Evolutionary conservation across 2,888 invertebrate species (phyloP), one percentile per base, ranked within the genome.

Genomic region (Drosophila multiciliata): DNA sequence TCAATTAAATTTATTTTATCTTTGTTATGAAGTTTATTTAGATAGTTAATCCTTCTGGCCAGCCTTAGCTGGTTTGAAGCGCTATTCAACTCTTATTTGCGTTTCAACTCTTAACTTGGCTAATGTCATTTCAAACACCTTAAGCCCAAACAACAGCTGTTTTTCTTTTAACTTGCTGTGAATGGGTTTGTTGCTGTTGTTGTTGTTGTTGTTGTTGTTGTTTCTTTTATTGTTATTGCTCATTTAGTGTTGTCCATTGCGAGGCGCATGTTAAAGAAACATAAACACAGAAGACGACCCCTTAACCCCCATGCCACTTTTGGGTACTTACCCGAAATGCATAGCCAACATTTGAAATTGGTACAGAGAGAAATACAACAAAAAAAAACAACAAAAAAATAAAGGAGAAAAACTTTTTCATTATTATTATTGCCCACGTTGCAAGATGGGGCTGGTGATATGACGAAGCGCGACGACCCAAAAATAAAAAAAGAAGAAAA

Each of bases 391-490:
- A n/a, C n/a, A 50, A 5, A 38, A 17, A 3, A 12, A 55, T 26
- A 12, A 6, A n/a, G 40, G 20, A 15, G 20, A 36, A 68, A 62
- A 64, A 77, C 17, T 67, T 89, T 89, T 84, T 85, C 85, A 89
- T 85, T 85, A 89, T 87, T 83, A 85, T 89, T 85, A 85, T 89
- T 84, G 84, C 78, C 80, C 80, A 83, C 80, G 76, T 83, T 79
- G 72, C 82, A 67, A 80, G 87, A 87, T 84, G 82, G 82, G 82
- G 62, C 66, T 73, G 78, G 59, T 76, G 89, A 87, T 87, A 82
- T 65, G 68, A 65, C 54, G 59, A 65, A 73, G 59, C 55, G 64
- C 40, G 66, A 66, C 74, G 85, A 77, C 72, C 66, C 75, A 82
- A 72, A 82, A 55, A 68, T 71, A 12, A 42, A 7, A 36, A 36